Base-by-base conservation (phyloP, 1,140 invertebrate species). In the Drosophila micromelanica region DNA sequence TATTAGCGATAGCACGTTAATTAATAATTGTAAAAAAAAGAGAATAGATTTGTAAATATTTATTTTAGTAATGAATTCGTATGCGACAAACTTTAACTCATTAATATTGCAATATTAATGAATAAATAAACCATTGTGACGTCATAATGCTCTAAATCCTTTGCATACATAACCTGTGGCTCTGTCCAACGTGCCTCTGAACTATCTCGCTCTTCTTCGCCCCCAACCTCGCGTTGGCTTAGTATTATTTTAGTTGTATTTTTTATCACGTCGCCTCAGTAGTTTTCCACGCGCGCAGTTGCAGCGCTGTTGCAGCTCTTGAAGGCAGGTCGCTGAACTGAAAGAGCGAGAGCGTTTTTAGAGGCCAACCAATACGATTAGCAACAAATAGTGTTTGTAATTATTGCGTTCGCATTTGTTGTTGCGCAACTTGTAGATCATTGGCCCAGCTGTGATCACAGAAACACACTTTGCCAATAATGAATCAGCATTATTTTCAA, bases 361-460 rank as follows among this genome's bases (percentile, higher is more conserved):
- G 84, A 87, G 82, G 82, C 82, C 84, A 76, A 49, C 79, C 73
- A 43, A 45, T 60, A 48, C 45, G 56, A 67, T 42, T 52, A 73
- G 43, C 17, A 61, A 40, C 17, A 48, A 62, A 81, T 75, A 87
- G 81, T 87, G 40, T 54, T 61, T 61, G 42, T 52, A 59, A 52
- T 52, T 35, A 57, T 63, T 62, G 38, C 61, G 64, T 62, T 32
- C 30, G 11, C 45, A 27, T 63, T 85, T 81, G 62, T 87, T 82
- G 67, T 89, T 87, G 84, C 84, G 82, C 82, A 87, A 86, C 78
- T 63, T 56, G 55, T 49, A 76, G 82, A 87, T 87, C 81, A 69
- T 81, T 85, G 81, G 70, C 81, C 80, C 60, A 72, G 68, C 62
- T 64, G 40, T 30, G 49, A 63, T 32, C 37, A 61, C 64, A 35